Evolutionary conservation across 1,140 invertebrate genomes (phyloP).

Genomic region (Drosophila pruinosa): DNA sequence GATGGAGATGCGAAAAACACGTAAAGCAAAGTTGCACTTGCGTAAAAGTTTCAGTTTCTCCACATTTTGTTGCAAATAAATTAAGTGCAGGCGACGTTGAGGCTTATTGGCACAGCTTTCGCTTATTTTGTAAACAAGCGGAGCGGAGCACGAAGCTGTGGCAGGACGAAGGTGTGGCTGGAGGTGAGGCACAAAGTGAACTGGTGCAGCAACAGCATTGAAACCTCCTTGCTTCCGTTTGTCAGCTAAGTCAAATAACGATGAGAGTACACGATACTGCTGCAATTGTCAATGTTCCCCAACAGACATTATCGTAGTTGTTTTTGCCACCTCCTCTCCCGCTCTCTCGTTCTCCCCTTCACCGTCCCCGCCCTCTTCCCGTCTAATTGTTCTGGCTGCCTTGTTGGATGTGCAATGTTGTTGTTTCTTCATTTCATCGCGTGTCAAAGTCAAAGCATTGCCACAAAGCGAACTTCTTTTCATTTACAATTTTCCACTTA

Average conservation of each 20-base stretch:
- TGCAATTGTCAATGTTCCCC: constrained; percentile 53
- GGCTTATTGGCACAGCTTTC: constrained; percentile 74
- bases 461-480: constrained; percentile 9
- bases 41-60: constrained; percentile 62
- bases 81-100: constrained; percentile 77
- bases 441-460: constrained; percentile 29
- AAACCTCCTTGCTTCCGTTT: constrained; percentile 53
- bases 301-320: constrained; percentile 59
- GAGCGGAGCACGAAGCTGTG: not conserved
- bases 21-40: constrained; percentile 73
- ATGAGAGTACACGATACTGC: constrained; percentile 49
- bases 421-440: not conserved
- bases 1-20: constrained; percentile 43
- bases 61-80: constrained; percentile 75
- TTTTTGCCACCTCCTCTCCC: not conserved
- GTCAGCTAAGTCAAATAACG: constrained; percentile 64
- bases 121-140: constrained; percentile 74
- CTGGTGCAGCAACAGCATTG: not conserved
- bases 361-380: not conserved
- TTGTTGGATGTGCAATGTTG: constrained; percentile 1
- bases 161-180: not conserved
- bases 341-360: not conserved
- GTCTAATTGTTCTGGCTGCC: not conserved
- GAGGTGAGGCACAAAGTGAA: not conserved
- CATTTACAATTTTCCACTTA: not conserved